phyloP scores from a whole-genome alignment of 1,140 invertebrate species.

The Drosophila lowei region DNA sequence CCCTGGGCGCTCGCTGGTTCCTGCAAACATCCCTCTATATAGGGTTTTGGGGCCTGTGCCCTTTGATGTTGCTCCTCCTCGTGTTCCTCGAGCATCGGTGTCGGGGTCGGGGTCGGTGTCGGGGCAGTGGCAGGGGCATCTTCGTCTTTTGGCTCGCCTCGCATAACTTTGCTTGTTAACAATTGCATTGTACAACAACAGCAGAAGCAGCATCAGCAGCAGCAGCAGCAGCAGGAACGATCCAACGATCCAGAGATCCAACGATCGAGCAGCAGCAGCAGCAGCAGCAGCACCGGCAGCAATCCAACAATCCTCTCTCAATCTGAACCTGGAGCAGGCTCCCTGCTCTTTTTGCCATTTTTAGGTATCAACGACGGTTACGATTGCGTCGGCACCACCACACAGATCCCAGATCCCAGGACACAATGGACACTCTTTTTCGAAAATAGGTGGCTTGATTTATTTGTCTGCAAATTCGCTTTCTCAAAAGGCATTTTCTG shows the following conservation, averaged over 20 bases:
- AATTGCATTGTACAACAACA: constrained; percentile 75
- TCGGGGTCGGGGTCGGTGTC: not conserved
- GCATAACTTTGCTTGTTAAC: constrained; percentile 82
- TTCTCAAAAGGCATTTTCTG: constrained; percentile 76
- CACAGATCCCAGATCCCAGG: constrained; percentile 34
- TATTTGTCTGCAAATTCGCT: constrained; percentile 82
- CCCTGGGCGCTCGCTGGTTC: constrained; percentile 27
- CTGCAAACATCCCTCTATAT: constrained; percentile 43
- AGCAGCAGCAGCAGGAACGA: too few species aligned
- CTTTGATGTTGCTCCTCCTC: constrained; percentile 70
- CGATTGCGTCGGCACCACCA: constrained; percentile 68
- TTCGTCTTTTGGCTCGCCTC: constrained; percentile 56
- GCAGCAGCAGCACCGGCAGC: constrained; percentile 20
- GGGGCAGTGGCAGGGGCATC: not conserved
- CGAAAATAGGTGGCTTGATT: constrained; percentile 81
- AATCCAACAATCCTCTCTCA: constrained; percentile 64
- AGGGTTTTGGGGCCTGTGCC: constrained; percentile 56
- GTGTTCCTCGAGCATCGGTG: constrained; percentile 12
- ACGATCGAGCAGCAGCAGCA: not conserved
- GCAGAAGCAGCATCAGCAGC: constrained; percentile 20
- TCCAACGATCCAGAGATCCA: constrained; percentile 21
- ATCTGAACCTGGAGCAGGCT: constrained; percentile 51
- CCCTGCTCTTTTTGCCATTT: constrained; percentile 71
- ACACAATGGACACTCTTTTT: constrained; percentile 77
- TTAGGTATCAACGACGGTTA: constrained; percentile 53